Conservation (phyloP, 2,888 invertebrate genomes). For the Apamea sordens region DNA sequence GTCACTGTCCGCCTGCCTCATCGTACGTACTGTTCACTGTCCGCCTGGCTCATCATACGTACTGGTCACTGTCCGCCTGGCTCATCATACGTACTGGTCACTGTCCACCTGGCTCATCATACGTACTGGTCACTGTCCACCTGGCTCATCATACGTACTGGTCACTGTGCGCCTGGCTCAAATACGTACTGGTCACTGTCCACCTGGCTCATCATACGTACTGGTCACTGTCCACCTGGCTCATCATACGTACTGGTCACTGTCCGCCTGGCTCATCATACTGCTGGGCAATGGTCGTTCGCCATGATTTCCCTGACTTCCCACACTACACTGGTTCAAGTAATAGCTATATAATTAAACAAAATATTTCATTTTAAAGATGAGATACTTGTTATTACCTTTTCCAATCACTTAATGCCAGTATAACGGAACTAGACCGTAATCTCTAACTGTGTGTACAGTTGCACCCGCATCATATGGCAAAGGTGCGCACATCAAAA, state of each 20-base stretch:
- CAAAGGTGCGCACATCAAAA: conserved; percentile 49
- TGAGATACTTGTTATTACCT: not conserved
- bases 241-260: not conserved
- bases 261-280: not conserved
- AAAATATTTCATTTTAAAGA: not conserved
- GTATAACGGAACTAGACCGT: not conserved
- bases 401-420: not conserved
- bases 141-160: too few relatives aligned
- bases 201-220: too few relatives aligned
- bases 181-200: too few relatives aligned
- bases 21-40: too few relatives aligned
- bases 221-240: too few relatives aligned
- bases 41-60: too few relatives aligned
- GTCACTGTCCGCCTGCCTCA: too few relatives aligned
- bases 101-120: too few relatives aligned
- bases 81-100: too few relatives aligned
- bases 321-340: not conserved
- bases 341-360: not conserved
- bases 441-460: not conserved
- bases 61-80: too few relatives aligned
- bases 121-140: too few relatives aligned
- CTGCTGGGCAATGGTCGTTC: not conserved
- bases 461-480: conserved; percentile 28
- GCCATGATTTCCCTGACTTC: not conserved
- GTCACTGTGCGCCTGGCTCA: too few relatives aligned